Evolutionary conservation across 2,888 invertebrate species (phyloP).

Genomic region (Drosophila anomalipes): DNA sequence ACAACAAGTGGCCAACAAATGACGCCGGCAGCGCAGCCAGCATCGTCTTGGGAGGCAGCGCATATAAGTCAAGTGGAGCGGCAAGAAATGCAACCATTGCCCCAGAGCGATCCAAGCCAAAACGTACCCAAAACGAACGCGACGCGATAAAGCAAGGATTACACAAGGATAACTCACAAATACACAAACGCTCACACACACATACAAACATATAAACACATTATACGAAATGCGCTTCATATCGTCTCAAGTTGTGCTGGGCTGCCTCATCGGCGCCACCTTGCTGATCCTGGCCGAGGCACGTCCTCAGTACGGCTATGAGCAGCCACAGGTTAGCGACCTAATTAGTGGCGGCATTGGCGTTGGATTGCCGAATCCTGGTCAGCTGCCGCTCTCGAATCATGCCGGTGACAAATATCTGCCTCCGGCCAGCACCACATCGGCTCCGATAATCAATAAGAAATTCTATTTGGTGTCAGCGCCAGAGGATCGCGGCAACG

Average conservation of each 20-base stretch:
- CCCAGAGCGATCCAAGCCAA: constrained; percentile 67
- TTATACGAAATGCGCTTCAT: constrained; percentile 23
- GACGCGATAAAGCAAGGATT: constrained; percentile 22
- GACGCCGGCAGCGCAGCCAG: constrained; percentile 51
- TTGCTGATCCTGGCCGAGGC: constrained; percentile 68
- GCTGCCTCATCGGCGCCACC: constrained; percentile 31
- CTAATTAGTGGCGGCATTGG: constrained; percentile 24
- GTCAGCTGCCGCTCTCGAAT: constrained; percentile 32
- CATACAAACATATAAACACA: background rate
- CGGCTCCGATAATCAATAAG: constrained; percentile 83
- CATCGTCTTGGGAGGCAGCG: constrained; percentile 51
- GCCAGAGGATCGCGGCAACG: constrained; percentile 82
- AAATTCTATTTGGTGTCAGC: constrained; percentile 84
- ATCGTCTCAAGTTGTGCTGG: constrained; percentile 56
- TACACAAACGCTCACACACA: background rate
- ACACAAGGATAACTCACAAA: constrained; percentile 28
- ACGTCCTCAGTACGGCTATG: constrained; percentile 82
- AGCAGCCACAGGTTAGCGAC: constrained; percentile 53
- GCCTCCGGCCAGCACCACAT: constrained; percentile 75
- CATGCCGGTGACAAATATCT: constrained; percentile 81
- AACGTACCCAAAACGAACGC: constrained; percentile 34
- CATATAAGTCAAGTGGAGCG: constrained; percentile 80
- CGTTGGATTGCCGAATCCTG: constrained; percentile 41
- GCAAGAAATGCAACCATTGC: constrained; percentile 75
- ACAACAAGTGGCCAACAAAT: constrained; percentile 28